Percentiles rank a stretch among this genome's conserved stretches.
Conservation (phyloP, 1,140 invertebrate genomes). For the Watersipora subatra region DNA sequence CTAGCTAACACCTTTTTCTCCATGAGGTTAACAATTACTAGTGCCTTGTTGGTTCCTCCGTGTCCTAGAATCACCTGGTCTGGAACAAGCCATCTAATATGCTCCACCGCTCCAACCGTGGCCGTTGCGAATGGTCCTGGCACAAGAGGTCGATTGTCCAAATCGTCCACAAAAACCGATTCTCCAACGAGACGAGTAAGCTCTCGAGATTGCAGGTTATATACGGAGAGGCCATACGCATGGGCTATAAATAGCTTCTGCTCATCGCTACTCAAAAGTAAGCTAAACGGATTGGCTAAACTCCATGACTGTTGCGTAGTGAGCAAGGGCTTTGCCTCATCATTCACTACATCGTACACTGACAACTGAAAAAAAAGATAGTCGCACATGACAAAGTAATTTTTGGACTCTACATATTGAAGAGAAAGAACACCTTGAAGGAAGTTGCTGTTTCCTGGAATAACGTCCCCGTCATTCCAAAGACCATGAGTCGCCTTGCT, state of each 20-base stretch:
- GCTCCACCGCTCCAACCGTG: neutral
- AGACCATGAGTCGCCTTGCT: neutral
- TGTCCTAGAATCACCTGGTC: no score
- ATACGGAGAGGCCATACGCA: neutral
- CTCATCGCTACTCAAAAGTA: neutral
- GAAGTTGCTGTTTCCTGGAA: neutral
- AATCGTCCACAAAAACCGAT: neutral
- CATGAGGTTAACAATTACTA: no score
- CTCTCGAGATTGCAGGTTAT: neutral
- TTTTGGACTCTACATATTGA: neutral
- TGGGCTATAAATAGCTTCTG: neutral
- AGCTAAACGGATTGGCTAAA: neutral
- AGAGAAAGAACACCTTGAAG: neutral
- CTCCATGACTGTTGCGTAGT: neutral
- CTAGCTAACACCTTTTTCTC: no score
- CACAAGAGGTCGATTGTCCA: neutral
- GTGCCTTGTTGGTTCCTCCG: no score
- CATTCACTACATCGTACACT: neutral
- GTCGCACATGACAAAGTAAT: neutral
- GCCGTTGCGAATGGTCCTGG: neutral
- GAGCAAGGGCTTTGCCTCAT: neutral
- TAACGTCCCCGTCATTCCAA: neutral
- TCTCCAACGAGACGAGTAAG: neutral
- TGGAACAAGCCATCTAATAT: neutral
- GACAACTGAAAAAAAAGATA: neutral